Conservation (phyloP, 2,113 vertebrate species). For the Leucopsar rothschildi region DNA sequence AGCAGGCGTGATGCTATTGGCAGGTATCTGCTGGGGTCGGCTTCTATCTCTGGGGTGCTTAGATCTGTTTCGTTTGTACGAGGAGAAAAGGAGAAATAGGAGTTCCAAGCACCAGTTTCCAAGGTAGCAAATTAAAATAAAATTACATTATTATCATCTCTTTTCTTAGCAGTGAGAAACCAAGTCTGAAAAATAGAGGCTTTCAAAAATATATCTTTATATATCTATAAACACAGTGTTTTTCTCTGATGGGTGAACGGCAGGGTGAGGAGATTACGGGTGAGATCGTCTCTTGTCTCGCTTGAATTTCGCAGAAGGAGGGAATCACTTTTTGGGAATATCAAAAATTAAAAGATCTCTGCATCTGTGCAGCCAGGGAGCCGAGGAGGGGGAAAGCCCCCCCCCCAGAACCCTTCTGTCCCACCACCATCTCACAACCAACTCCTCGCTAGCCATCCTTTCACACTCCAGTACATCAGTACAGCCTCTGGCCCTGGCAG, state of each 20-base stretch:
- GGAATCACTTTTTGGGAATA: conserved; percentile 34
- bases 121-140: conserved; percentile 58
- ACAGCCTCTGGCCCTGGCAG: background rate
- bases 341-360: conserved; percentile 24
- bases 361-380: background rate
- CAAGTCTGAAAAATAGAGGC: conserved; percentile 70
- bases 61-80: background rate
- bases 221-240: conserved; percentile 73
- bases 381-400: fast-evolving
- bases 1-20: background rate
- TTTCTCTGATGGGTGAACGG: conserved; percentile 51
- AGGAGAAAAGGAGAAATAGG: background rate
- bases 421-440: background rate
- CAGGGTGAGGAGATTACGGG: conserved; percentile 50
- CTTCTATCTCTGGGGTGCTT: conserved; percentile 21
- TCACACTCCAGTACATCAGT: background rate
- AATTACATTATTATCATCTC: conserved; percentile 54
- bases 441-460: background rate
- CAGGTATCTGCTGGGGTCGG: conserved; percentile 14
- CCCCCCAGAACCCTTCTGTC: background rate
- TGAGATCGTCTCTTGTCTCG: background rate
- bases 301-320: conserved; percentile 72
- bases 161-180: conserved; percentile 60
- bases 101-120: conserved; percentile 35
- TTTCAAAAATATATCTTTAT: conserved; percentile 73